Conservation (phyloP, 2,888 invertebrate species). For the Eupeodes luniger region DNA sequence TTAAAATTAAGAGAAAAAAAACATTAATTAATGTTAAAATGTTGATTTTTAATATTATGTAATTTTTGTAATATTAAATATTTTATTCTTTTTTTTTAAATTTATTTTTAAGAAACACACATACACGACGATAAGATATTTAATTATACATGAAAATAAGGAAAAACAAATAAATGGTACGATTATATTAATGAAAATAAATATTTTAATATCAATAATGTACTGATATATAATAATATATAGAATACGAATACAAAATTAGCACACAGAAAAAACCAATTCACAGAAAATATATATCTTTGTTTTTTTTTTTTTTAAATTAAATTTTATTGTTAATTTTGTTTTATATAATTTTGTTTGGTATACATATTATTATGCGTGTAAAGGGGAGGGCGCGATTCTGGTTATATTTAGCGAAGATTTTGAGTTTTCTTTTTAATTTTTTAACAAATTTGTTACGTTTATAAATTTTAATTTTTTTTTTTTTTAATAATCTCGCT, state of each 20-base stretch:
- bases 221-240: constrained; percentile 71
- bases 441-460: neutral
- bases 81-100: constrained; percentile 63
- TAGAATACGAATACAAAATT: constrained; percentile 82
- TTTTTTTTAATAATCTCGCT: too few species aligned
- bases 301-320: constrained; percentile 68
- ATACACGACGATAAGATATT: constrained; percentile 81
- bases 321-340: constrained; percentile 67
- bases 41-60: constrained; percentile 57
- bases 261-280: constrained; percentile 83
- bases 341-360: constrained; percentile 47
- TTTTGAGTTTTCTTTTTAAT: constrained; percentile 50
- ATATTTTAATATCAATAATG: constrained; percentile 70
- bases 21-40: constrained; percentile 65
- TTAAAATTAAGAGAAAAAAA: constrained; percentile 65
- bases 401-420: constrained; percentile 77
- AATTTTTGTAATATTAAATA: constrained; percentile 65
- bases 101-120: constrained; percentile 80
- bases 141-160: constrained; percentile 67
- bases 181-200: constrained; percentile 74
- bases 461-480: too few species aligned
- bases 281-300: constrained; percentile 82
- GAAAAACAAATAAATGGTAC: constrained; percentile 70
- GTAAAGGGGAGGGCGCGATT: constrained; percentile 55
- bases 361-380: constrained; percentile 26